These are phyloP conservation scores for Hesperia comma DNA, from an alignment of 2,888 invertebrate species.

Conservation along the genomic window DNA sequence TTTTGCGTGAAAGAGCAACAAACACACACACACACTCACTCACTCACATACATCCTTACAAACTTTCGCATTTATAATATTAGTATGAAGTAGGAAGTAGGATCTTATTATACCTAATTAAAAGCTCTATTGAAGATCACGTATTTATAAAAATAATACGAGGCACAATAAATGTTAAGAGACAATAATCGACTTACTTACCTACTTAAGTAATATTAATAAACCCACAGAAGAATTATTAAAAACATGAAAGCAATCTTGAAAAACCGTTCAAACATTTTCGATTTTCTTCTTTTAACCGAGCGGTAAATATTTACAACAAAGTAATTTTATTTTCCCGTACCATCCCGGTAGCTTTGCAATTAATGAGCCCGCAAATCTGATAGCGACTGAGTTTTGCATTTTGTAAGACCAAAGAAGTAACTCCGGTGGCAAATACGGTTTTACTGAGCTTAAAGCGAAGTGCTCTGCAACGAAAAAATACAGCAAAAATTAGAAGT, in stretches of 20 bases:
- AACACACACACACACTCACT: no score
- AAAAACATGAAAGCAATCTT: background rate
- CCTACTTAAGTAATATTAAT: no score
- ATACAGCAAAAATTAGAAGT: slow-evolving; percentile 27
- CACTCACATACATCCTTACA: no score
- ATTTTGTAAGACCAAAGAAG: slow-evolving; percentile 31
- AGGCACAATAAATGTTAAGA: no score
- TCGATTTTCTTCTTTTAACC: slow-evolving; percentile 11
- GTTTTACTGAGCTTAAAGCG: slow-evolving; percentile 30
- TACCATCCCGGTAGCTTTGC: slow-evolving; percentile 20
- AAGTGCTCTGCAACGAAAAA: slow-evolving; percentile 32
- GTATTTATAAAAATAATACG: no score
- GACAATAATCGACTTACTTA: no score
- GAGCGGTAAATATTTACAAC: slow-evolving; percentile 25
- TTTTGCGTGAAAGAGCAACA: no score
- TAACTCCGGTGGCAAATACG: slow-evolving; percentile 35
- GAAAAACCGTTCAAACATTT: slow-evolving; percentile 11
- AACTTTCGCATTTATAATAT: no score
- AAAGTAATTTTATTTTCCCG: slow-evolving; percentile 26
- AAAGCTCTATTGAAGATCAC: no score
- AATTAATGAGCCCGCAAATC: slow-evolving; percentile 36
- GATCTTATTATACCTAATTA: no score
- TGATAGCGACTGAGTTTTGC: slow-evolving; percentile 30
- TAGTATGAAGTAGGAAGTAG: no score
- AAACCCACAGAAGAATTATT: no score